Conservation (phyloP, 1,140 invertebrate species). For the Agrypnia vestita region DNA sequence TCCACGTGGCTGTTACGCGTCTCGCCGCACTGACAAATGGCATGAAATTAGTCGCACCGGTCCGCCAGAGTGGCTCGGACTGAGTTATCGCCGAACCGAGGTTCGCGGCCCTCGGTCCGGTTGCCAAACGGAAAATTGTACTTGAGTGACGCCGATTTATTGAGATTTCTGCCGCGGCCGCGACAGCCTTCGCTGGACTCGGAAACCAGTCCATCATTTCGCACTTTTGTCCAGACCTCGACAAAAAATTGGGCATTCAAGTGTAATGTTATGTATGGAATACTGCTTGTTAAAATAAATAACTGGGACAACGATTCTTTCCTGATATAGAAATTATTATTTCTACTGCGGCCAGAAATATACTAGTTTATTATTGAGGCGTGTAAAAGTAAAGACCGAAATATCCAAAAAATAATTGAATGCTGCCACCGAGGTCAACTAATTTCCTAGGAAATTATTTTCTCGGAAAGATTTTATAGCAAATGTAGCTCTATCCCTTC, state of each 20-base stretch:
- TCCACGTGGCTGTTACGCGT: slow-evolving; percentile 34
- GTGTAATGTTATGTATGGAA: too few species aligned
- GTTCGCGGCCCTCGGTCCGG: slow-evolving; percentile 20
- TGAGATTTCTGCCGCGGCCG: slow-evolving; percentile 27
- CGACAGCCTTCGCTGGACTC: background rate
- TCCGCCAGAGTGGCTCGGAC: slow-evolving; percentile 43
- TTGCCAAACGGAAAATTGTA: slow-evolving; percentile 53
- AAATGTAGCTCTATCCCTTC: too few species aligned
- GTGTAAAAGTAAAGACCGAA: too few species aligned
- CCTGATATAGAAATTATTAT: too few species aligned
- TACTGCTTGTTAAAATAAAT: too few species aligned
- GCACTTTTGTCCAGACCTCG: background rate
- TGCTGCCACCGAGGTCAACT: too few species aligned
- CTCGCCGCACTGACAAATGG: slow-evolving; percentile 58
- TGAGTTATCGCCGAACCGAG: slow-evolving; percentile 58
- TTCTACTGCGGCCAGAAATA: too few species aligned
- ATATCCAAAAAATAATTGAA: too few species aligned
- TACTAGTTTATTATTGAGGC: too few species aligned
- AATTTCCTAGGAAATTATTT: too few species aligned
- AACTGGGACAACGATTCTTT: too few species aligned
- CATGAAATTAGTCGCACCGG: slow-evolving; percentile 60
- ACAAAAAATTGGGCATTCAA: background rate
- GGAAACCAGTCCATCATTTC: background rate
- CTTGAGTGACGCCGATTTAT: slow-evolving; percentile 59
- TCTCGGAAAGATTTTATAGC: too few species aligned